A percentile compares a stretch with the other conserved stretches of the same genome.
These are phyloP conservation scores for Hydractinia echinata DNA, from an alignment of 30 jellyfish, hydroid and myxozoan species.

Conservation along the genomic window DNA sequence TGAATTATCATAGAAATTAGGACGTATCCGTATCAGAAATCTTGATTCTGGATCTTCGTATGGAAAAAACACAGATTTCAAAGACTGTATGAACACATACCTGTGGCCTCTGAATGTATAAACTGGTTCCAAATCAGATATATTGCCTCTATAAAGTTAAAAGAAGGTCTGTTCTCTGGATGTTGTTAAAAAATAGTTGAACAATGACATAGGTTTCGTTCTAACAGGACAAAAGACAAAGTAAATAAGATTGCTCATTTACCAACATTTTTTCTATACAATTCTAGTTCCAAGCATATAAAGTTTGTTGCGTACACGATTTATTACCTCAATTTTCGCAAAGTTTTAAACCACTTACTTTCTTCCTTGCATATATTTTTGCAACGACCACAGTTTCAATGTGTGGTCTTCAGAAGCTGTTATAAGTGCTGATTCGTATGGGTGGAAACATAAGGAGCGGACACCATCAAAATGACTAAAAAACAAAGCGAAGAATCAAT, in stretches of 20 bases:
- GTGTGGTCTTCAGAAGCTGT: slow-evolving; percentile 98
- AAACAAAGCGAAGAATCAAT: background rate
- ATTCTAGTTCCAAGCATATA: too few relatives aligned
- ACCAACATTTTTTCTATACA: too few relatives aligned
- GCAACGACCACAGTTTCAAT: slow-evolving; percentile 95
- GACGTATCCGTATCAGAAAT: too few relatives aligned
- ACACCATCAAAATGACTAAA: slow-evolving; percentile 98
- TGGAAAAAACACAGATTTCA: too few relatives aligned
- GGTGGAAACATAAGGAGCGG: slow-evolving; percentile 93
- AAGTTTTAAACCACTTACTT: slow-evolving; percentile 39
- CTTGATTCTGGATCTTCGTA: too few relatives aligned
- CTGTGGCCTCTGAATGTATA: slow-evolving; percentile 96
- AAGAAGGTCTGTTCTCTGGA: background rate
- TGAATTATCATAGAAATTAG: too few relatives aligned
- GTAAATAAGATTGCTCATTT: too few relatives aligned
- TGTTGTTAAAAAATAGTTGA: too few relatives aligned
- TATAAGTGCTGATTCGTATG: slow-evolving; percentile 85
- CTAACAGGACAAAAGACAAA: too few relatives aligned
- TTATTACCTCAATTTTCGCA: too few relatives aligned
- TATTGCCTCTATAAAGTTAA: slow-evolving; percentile 67
- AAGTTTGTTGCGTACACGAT: too few relatives aligned
- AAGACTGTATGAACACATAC: slow-evolving; percentile 29
- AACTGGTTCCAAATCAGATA: slow-evolving; percentile 95
- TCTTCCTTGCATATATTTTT: slow-evolving; percentile 77
- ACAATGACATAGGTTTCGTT: too few relatives aligned